These are phyloP conservation scores for Noturus placidus DNA, from an alignment of 2,113 vertebrate genomes.

Conservation along the genomic window DNA sequence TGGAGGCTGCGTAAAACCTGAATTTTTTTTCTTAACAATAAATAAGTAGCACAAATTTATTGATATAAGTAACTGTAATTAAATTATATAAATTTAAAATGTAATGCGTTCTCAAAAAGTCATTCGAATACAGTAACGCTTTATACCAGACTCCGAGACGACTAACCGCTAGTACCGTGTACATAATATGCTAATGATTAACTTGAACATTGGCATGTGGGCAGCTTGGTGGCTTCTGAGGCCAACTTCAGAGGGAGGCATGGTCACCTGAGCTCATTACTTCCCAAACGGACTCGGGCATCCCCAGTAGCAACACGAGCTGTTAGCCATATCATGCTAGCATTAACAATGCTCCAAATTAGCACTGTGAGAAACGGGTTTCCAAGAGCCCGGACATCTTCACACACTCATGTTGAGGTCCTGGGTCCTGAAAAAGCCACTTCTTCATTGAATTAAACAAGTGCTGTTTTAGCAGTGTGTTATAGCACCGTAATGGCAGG, in stretches of 20 bases:
- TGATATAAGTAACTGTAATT: too few species aligned
- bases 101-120: too few species aligned
- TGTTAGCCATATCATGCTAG: conserved; percentile 18
- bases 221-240: conserved; percentile 35
- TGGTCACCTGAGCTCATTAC: conserved; percentile 45
- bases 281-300: conserved; percentile 44
- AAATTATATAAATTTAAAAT: too few species aligned
- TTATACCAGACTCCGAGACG: neutral
- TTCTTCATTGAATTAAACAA: neutral
- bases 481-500: neutral
- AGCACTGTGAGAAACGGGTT: conserved; percentile 30
- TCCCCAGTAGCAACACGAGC: conserved; percentile 23
- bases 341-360: conserved; percentile 35
- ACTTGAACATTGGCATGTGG: conserved; percentile 29
- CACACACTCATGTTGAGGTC: neutral
- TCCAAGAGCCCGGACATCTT: neutral
- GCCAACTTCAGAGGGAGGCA: conserved; percentile 28
- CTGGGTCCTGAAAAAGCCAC: neutral
- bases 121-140: too few species aligned
- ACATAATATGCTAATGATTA: conserved; percentile 38
- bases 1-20: too few species aligned
- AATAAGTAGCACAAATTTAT: too few species aligned
- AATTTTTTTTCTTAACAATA: too few species aligned
- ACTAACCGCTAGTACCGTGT: neutral
- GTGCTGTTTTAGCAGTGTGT: neutral